Conservation (phyloP, 2,113 vertebrate genomes). For the Anolis carolinensis region DNA sequence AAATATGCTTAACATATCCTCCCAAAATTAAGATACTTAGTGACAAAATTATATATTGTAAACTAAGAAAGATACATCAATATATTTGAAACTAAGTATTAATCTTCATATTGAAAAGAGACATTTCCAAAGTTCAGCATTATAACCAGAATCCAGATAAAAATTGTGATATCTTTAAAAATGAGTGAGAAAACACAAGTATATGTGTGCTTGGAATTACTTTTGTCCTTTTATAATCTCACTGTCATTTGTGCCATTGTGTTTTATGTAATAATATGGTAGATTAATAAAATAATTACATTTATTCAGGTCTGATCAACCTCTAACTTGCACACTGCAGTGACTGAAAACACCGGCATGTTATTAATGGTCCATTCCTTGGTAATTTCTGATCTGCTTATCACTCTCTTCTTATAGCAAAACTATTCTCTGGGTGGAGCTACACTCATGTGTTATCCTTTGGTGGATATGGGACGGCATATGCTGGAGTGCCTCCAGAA, state of each 20-base stretch:
- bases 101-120: neutral
- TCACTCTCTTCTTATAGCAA: too few species aligned
- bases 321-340: neutral
- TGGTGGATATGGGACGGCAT: too few species aligned
- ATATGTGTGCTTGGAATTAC: neutral
- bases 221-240: neutral
- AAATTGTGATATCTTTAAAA: neutral
- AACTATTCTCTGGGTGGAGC: too few species aligned
- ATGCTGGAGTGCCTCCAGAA: too few species aligned
- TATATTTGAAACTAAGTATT: neutral
- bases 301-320: neutral
- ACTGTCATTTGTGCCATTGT: neutral
- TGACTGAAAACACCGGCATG: neutral
- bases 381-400: neutral
- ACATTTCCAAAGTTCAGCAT: neutral
- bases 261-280: neutral
- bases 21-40: neutral
- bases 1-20: neutral
- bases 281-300: neutral
- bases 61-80: neutral
- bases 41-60: neutral
- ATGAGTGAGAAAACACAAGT: neutral
- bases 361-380: neutral
- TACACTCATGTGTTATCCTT: too few species aligned
- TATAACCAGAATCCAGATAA: too few species aligned